These are phyloP conservation scores for Chlorodrepanis virens DNA, from an alignment of 2,113 vertebrate species.

Conservation along the genomic window DNA sequence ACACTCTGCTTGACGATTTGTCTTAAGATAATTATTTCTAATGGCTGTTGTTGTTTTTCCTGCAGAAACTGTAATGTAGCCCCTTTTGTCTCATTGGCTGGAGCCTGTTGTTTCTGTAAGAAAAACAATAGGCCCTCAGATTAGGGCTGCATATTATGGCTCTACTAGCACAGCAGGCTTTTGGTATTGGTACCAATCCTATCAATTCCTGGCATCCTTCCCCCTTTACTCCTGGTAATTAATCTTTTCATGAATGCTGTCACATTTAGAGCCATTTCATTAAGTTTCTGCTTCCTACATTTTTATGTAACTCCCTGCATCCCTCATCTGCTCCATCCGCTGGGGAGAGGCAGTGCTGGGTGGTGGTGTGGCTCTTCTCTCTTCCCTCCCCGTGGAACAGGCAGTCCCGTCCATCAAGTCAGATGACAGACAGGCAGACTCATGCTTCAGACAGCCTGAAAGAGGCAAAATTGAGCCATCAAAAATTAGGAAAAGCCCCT, in stretches of 20 bases:
- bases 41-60: constrained; percentile 68
- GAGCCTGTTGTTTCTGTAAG: constrained; percentile 77
- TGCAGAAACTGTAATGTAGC: constrained; percentile 72
- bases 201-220: constrained; percentile 80
- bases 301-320: constrained; percentile 14
- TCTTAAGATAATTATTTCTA: constrained; percentile 72
- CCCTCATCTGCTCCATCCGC: constrained; percentile 47
- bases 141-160: constrained; percentile 77
- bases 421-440: neutral
- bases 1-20: constrained; percentile 37
- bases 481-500: neutral
- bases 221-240: constrained; percentile 81
- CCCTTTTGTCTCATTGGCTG: constrained; percentile 70
- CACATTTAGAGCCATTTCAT: constrained; percentile 77
- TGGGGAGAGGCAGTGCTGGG: neutral
- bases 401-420: neutral
- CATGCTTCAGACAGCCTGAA: neutral
- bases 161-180: constrained; percentile 77
- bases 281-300: constrained; percentile 67
- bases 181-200: constrained; percentile 78
- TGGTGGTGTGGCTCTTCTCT: accelerated
- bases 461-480: constrained; percentile 20
- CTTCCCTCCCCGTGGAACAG: neutral
- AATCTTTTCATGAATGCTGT: constrained; percentile 83
- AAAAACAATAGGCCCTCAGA: constrained; percentile 78